Evolutionary conservation across 2,888 invertebrate species (phyloP), one percentile per base, ranked within the genome.

Genomic region (Plebejus melissa): DNA sequence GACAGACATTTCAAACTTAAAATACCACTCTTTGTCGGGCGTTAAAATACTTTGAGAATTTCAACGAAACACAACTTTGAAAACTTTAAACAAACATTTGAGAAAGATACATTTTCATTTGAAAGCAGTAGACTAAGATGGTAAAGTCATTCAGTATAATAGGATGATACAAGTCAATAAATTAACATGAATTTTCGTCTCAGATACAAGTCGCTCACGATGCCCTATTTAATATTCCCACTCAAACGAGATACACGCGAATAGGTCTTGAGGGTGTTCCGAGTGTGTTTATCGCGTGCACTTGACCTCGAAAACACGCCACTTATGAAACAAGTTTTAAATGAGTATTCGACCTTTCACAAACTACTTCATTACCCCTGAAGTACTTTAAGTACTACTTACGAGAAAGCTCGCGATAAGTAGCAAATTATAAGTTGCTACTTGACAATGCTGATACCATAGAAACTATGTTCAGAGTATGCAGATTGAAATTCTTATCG

Each of bases 251-350:
- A 50, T 57, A 38, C 38, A 38, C 71, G 58, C 71, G 70, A 71
- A 70, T 54, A 57, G 70, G 57, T 70, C 32, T 46, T 41, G 32
- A 71, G 75, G 54, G 71, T 71, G 75, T 70, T 75, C 58, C n/a
- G 71, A 75, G 71, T 71, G 58, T 75, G 75, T 71, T 75, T 75
- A 75, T 75, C 71, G 75, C 46, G 60, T 71, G 75, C 60, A 71
- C 75, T 75, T 75, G 75, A 75, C 75, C 75, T 71, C 75, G 41
- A 71, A 75, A 75, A 75, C 71, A 58, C 46, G 28, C 71, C 46
- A 50, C 46, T 57, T 65, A 65, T 65, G 71, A 58, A 75, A 75
- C 75, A 75, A 71, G 71, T 75, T 72, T 71, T 60, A 75, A 75
- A 71, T 75, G 75, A 71, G 75, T 71, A 71, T 71, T 71, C 71